Evolutionary conservation across 2,797 vertebrate species (phyloP).

Genomic region (Morelia viridis): DNA sequence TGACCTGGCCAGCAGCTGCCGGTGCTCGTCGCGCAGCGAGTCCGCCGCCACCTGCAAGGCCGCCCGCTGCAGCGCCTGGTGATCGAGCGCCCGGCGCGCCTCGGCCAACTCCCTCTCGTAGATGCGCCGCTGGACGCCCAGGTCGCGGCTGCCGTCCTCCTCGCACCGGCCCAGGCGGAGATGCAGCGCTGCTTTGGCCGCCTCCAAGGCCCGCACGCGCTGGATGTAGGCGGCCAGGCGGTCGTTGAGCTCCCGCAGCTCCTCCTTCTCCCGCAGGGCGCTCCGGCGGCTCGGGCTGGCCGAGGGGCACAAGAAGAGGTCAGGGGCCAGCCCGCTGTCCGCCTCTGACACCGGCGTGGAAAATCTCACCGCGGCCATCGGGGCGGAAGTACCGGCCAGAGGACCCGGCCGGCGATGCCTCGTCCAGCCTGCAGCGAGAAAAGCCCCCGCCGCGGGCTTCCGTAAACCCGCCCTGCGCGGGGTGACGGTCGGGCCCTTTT

Average conservation of each 20-base stretch:
- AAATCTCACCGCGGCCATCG: neutral
- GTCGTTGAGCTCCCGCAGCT: conserved; percentile 81
- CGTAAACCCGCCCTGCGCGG: neutral
- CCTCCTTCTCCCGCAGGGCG: conserved; percentile 80
- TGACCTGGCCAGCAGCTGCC: conserved; percentile 76
- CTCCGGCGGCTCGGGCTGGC: conserved; percentile 64
- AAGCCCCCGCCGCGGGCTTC: neutral
- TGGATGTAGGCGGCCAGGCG: conserved; percentile 70
- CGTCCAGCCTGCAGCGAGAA: no score
- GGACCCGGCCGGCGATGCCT: neutral
- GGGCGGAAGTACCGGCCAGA: neutral
- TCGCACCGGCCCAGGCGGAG: conserved; percentile 66
- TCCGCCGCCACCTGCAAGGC: conserved; percentile 78
- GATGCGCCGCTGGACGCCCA: conserved; percentile 63
- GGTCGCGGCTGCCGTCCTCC: conserved; percentile 52
- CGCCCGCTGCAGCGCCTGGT: conserved; percentile 76
- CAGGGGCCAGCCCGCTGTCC: neutral
- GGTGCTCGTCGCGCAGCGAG: conserved; percentile 74
- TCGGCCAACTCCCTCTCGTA: conserved; percentile 78
- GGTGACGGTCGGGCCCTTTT: neutral
- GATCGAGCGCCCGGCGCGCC: conserved; percentile 75
- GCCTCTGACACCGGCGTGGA: neutral
- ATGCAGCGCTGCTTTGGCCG: conserved; percentile 69
- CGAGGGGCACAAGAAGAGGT: neutral
- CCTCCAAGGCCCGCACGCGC: conserved; percentile 60